A percentile compares a stretch with the other conserved stretches of the same genome.
phyloP scores from a whole-genome alignment of 2,888 invertebrate genomes.

The Tigriopus californicus region DNA sequence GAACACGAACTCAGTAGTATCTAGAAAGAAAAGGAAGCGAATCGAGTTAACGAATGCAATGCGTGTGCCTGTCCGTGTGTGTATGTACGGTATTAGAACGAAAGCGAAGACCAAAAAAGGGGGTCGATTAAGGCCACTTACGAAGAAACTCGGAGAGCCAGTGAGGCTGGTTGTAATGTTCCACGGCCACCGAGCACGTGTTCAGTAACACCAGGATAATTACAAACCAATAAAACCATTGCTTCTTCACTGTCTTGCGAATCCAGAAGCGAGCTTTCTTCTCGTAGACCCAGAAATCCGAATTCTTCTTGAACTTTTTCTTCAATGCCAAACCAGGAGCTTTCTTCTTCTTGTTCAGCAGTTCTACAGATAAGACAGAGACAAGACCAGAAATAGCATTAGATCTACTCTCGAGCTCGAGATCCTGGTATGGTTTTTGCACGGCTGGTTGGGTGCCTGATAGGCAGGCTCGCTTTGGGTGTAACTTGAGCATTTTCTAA shows the following conservation, averaged over 20 bases:
- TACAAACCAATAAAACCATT: constrained; percentile 64
- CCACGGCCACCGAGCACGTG: constrained; percentile 39
- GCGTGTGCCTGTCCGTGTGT: no score
- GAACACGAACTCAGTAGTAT: constrained; percentile 91
- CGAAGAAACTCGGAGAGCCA: constrained; percentile 37
- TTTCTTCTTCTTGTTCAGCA: constrained; percentile 13
- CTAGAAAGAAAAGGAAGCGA: constrained; percentile 42
- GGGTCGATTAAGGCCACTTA: constrained; percentile 23
- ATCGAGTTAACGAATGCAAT: not conserved
- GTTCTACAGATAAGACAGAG: not conserved
- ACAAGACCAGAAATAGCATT: not conserved
- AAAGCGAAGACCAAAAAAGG: no score
- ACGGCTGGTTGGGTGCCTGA: no score
- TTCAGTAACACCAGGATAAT: constrained; percentile 62
- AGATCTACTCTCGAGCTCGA: no score
- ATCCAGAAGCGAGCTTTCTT: constrained; percentile 15
- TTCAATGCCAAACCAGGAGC: constrained; percentile 13
- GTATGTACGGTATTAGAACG: no score
- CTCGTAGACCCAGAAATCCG: constrained; percentile 16
- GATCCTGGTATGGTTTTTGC: no score
- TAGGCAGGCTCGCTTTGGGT: no score
- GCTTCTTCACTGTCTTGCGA: constrained; percentile 32
- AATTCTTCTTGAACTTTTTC: constrained; percentile 16
- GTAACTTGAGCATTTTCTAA: no score
- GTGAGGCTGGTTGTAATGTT: constrained; percentile 36